These are phyloP conservation scores for Mactra quadrangularis DNA, from an alignment of 1,140 invertebrate genomes.

Conservation along the genomic window DNA sequence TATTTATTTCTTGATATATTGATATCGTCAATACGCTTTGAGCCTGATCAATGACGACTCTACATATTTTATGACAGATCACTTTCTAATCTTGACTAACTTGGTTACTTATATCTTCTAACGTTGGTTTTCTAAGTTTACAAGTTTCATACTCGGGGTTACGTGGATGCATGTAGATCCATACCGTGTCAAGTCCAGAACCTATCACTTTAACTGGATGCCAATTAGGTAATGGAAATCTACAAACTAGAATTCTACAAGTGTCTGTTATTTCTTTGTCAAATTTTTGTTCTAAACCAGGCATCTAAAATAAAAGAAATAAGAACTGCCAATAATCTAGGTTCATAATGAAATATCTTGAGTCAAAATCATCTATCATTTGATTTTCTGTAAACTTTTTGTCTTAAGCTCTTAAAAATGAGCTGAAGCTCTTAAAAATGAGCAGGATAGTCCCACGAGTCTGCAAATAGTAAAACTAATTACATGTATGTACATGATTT, in stretches of 20 bases:
- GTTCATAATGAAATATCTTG: neutral
- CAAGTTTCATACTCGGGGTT: constrained; percentile 32
- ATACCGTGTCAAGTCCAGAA: constrained; percentile 39
- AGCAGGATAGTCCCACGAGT: too few species aligned
- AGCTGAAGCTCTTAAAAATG: too few species aligned
- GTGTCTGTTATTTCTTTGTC: constrained; percentile 19
- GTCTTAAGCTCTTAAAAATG: too few species aligned
- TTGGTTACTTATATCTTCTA: too few species aligned
- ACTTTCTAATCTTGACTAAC: too few species aligned
- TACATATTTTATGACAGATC: too few species aligned
- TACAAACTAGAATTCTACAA: constrained; percentile 36
- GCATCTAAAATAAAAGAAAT: constrained; percentile 24
- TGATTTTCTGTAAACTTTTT: neutral
- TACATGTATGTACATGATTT: too few species aligned
- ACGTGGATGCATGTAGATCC: constrained; percentile 47
- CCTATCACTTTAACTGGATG: constrained; percentile 41
- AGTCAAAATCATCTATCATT: neutral
- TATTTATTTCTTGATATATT: too few species aligned
- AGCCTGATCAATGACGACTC: too few species aligned
- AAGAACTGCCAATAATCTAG: neutral
- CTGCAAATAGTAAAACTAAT: too few species aligned
- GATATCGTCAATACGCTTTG: too few species aligned
- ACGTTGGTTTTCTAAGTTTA: neutral
- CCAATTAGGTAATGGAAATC: constrained; percentile 51
- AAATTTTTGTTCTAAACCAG: constrained; percentile 37